Percentiles rank a stretch among this genome's conserved stretches.
Conservation (phyloP, 2,888 invertebrate species). For the Carterocephalus palaemon region DNA sequence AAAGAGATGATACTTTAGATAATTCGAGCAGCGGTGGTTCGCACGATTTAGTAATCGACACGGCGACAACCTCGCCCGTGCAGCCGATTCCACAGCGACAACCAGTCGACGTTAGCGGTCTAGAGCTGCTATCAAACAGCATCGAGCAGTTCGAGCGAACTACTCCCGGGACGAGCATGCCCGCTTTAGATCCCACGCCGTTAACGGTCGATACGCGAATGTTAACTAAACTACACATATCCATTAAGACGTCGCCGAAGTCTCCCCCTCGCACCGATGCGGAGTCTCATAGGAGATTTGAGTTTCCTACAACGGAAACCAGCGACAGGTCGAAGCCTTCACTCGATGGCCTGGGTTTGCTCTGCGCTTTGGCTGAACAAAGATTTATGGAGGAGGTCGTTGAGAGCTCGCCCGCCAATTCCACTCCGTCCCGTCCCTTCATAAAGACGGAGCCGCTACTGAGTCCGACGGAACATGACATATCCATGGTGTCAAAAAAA, state of each 20-base stretch:
- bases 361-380: conserved; percentile 92
- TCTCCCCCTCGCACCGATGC: conserved; percentile 60
- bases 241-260: conserved; percentile 69
- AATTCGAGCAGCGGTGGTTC: conserved; percentile 70
- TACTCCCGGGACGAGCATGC: conserved; percentile 58
- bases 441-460: conserved; percentile 61
- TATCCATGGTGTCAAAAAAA: conserved; percentile 46
- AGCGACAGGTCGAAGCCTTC: conserved; percentile 59
- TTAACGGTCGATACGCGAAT: conserved; percentile 66
- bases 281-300: conserved; percentile 61
- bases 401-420: conserved; percentile 49
- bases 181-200: conserved; percentile 52
- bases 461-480: conserved; percentile 53
- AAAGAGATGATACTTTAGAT: conserved; percentile 58
- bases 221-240: conserved; percentile 59
- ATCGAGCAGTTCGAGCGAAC: conserved; percentile 87
- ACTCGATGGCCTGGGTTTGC: conserved; percentile 83
- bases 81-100: conserved; percentile 37
- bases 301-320: conserved; percentile 54
- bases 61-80: conserved; percentile 47
- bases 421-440: conserved; percentile 51
- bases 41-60: conserved; percentile 71
- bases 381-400: conserved; percentile 87
- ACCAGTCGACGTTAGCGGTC: conserved; percentile 85
- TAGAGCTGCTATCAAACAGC: conserved; percentile 90